Evolutionary conservation across 2,888 invertebrate species (phyloP).

Genomic region (Rhamphomyia laevipes): DNA sequence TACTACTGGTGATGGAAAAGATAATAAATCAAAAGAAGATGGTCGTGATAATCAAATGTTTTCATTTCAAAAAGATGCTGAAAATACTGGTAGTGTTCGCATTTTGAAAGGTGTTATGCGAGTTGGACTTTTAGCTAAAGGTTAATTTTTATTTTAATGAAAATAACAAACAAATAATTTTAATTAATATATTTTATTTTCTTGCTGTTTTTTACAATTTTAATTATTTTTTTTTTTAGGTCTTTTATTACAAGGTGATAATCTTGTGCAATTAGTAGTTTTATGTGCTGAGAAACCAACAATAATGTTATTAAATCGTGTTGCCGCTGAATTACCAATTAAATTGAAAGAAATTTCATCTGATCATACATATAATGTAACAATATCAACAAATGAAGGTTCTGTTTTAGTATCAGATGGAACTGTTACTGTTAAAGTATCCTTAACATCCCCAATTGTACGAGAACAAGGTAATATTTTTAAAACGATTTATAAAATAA

Average conservation of each 20-base stretch:
- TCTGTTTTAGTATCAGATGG: slow-evolving; percentile 74
- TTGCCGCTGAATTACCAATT: slow-evolving; percentile 70
- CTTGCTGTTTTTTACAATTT: not conserved
- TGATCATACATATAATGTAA: slow-evolving; percentile 71
- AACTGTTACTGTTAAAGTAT: slow-evolving; percentile 68
- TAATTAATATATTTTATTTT: not conserved
- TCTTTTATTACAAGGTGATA: slow-evolving; percentile 79
- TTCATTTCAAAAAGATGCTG: slow-evolving; percentile 57
- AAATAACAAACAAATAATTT: too few species aligned
- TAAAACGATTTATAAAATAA: not conserved
- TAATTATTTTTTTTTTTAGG: slow-evolving; percentile 41
- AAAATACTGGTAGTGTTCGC: slow-evolving; percentile 47
- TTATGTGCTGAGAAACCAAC: slow-evolving; percentile 93
- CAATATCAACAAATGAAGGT: slow-evolving; percentile 72
- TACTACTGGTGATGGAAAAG: slow-evolving; percentile 38
- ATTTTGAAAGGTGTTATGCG: slow-evolving; percentile 94
- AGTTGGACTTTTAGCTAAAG: slow-evolving; percentile 79
- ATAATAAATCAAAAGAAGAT: slow-evolving; percentile 45
- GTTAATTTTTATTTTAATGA: slow-evolving; percentile 6
- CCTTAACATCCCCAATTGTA: slow-evolving; percentile 86
- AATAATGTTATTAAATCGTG: slow-evolving; percentile 70
- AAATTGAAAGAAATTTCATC: slow-evolving; percentile 62
- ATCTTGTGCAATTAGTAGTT: slow-evolving; percentile 82
- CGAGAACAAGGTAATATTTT: slow-evolving; percentile 56
- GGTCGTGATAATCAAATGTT: slow-evolving; percentile 74